A percentile compares a stretch with the other conserved stretches of the same genome.
These are phyloP conservation scores for Diarsia mendica DNA, from an alignment of 2,888 invertebrate genomes.

Conservation along the genomic window DNA sequence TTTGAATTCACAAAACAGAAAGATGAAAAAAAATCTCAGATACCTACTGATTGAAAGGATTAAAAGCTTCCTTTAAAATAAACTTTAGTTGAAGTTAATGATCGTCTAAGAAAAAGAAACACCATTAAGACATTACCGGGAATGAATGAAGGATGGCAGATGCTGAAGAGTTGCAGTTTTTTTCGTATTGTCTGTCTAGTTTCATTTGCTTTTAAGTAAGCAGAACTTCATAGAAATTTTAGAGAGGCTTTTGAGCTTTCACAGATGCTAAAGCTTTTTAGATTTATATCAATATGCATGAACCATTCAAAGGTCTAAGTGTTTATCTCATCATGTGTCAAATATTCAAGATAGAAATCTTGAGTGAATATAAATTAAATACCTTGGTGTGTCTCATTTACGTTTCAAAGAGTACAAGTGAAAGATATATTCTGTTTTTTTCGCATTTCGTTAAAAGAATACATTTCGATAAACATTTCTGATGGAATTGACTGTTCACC, in stretches of 20 bases:
- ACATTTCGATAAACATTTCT: constrained; percentile 50
- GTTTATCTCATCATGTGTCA: constrained; percentile 10
- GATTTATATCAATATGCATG: constrained; percentile 9
- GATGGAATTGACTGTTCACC: constrained; percentile 52
- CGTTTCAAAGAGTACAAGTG: constrained; percentile 28
- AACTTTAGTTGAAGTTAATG: constrained; percentile 29
- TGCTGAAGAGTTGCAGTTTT: constrained; percentile 35
- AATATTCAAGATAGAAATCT: constrained; percentile 17
- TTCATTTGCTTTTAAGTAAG: constrained; percentile 39
- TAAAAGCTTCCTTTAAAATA: constrained; percentile 18
- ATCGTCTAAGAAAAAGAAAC: constrained; percentile 34
- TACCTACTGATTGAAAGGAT: constrained; percentile 22
- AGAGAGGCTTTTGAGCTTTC: constrained; percentile 17
- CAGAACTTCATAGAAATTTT: constrained; percentile 20
- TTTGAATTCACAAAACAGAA: constrained; percentile 42
- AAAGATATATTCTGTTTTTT: constrained; percentile 33
- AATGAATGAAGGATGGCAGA: constrained; percentile 43
- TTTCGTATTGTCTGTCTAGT: constrained; percentile 21
- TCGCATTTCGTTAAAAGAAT: constrained; percentile 36
- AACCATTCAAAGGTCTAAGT: constrained; percentile 10
- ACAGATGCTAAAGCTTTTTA: constrained; percentile 4
- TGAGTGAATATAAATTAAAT: constrained; percentile 26
- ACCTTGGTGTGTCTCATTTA: constrained; percentile 19
- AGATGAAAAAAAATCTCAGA: constrained; percentile 7
- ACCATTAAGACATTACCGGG: constrained; percentile 36